Evolutionary conservation across 2,888 invertebrate species (phyloP), one percentile per base, ranked within the genome.

Genomic region (Trisateles emortualis): DNA sequence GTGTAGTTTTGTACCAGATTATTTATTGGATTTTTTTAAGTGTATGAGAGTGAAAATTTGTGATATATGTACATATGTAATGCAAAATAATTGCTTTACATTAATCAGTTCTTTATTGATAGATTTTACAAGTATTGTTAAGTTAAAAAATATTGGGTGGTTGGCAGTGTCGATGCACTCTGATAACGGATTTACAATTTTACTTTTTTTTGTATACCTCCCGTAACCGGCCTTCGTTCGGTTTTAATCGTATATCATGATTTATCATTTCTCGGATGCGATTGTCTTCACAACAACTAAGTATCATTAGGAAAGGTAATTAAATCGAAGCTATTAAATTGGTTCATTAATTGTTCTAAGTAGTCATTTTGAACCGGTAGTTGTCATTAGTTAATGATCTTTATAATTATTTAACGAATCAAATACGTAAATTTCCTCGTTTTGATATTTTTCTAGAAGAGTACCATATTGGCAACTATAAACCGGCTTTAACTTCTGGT

Each of bases 401-500:
- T 13, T 11, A 11, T 22, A 39, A 39, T 39, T 24, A 39, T 5
- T 39, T 11, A n/a, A 11, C 1, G 33, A 5, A 14, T 6, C 4
- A 33, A 13, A 3, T 10, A 4, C 33, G 8, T 5, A 14, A 16
- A 16, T 14, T 3, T 35, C 9, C 8, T 14, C 16, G 13, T 35
- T 19, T 4, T 17, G 0, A 13, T 33, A 33, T 10, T 33, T 14
- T 14, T 9, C 14, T 8, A 9, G 14, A 33, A 33, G 33, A 8
- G 26, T 26, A 26, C 22, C 5, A 22, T 22, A 5, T 5, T 11
- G 30, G 29, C 11, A 38, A 9, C n/a, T 49, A 35, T 29, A 44
- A 54, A 73, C 65, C 65, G 52, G 59, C 61, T 50, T 40, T 33
- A 10, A 52, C 22, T 46, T 41, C 33, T 19, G 19, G 24, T 14